phyloP scores from a whole-genome alignment of 2,113 vertebrate species.

The Galeopterus variegatus region DNA sequence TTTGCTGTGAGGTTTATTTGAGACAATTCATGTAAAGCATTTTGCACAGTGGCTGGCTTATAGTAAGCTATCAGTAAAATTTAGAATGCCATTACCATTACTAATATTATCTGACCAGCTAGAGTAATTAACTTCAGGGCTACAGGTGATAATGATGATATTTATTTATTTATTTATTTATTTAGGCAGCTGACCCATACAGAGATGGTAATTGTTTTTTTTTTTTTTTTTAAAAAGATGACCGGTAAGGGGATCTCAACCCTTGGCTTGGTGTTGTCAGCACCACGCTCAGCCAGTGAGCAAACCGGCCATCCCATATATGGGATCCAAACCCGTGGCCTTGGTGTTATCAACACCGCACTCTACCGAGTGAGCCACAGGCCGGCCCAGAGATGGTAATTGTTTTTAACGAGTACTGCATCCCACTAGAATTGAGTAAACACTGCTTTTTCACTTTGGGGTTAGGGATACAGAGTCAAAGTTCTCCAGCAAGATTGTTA shows the following conservation, averaged over 20 bases:
- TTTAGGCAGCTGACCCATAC: no score
- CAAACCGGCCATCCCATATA: no score
- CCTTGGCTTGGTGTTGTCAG: no score
- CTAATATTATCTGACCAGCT: background rate
- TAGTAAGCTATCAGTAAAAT: conserved; percentile 39
- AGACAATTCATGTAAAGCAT: conserved; percentile 32
- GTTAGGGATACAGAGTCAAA: background rate
- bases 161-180: no score
- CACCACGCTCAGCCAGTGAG: no score
- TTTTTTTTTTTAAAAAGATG: no score
- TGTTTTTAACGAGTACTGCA: conserved; percentile 44
- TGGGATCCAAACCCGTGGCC: no score
- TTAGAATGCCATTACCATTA: conserved; percentile 37
- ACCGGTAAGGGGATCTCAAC: no score
- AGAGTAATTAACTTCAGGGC: background rate
- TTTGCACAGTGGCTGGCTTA: background rate
- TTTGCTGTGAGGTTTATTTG: conserved; percentile 62
- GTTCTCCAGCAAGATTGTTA: conserved; percentile 25
- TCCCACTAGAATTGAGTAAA: conserved; percentile 39
- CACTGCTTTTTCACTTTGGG: conserved; percentile 48
- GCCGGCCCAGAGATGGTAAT: no score
- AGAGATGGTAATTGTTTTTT: no score
- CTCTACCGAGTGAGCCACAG: no score
- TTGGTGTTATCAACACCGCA: no score
- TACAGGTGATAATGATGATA: background rate